Conservation (phyloP, 2,797 vertebrate genomes). For the Crenuchus spilurus region DNA sequence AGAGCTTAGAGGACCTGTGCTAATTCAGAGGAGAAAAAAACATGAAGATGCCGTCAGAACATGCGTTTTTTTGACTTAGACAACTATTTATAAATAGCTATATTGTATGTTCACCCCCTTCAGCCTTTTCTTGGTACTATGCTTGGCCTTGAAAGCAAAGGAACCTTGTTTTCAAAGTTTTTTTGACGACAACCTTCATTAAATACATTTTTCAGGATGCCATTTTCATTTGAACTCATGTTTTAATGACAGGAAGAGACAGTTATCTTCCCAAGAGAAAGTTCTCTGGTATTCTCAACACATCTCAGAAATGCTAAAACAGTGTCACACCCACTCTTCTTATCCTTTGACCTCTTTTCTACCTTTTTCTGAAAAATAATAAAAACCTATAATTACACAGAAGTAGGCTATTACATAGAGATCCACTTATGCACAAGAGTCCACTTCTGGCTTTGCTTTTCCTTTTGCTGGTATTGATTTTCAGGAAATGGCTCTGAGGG, state of each 20-base stretch:
- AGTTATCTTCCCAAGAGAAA: neutral
- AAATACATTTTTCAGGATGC: neutral
- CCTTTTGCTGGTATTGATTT: slow-evolving; percentile 56
- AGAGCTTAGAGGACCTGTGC: slow-evolving; percentile 4
- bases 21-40: neutral
- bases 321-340: slow-evolving; percentile 32
- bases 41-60: neutral
- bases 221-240: slow-evolving; percentile 4
- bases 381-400: neutral
- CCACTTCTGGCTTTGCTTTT: slow-evolving; percentile 44
- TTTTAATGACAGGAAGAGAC: neutral
- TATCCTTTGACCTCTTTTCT: slow-evolving; percentile 17
- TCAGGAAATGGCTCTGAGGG: slow-evolving; percentile 56
- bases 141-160: neutral
- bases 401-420: slow-evolving; percentile 11
- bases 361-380: slow-evolving; percentile 13
- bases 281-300: slow-evolving; percentile 3
- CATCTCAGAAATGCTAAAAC: slow-evolving; percentile 7
- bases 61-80: neutral
- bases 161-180: neutral
- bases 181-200: neutral
- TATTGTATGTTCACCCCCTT: neutral
- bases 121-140: neutral
- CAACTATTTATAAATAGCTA: neutral
- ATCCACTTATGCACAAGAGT: neutral